Evolutionary conservation across 1,140 invertebrate genomes (phyloP).

Genomic region (Heliconius melpomene): DNA sequence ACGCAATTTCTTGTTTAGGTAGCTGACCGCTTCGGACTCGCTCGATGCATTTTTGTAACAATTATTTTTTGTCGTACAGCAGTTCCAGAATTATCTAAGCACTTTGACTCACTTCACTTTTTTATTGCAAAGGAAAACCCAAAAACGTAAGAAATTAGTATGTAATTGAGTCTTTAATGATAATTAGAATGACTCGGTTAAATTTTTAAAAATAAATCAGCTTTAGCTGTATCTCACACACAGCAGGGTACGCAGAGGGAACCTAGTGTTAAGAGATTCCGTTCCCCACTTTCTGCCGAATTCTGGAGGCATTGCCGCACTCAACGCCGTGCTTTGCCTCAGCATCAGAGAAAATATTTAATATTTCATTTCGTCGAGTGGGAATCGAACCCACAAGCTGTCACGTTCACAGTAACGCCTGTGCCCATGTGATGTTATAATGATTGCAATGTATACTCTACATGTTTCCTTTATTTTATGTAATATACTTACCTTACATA

Average conservation of each 20-base stretch:
- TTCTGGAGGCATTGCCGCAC: too few relatives aligned
- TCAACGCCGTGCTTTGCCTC: too few relatives aligned
- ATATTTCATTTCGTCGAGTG: too few relatives aligned
- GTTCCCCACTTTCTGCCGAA: too few relatives aligned
- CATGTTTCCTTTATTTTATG: constrained; percentile 9
- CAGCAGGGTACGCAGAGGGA: too few relatives aligned
- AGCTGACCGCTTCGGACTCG: constrained; percentile 24
- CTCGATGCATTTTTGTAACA: constrained; percentile 21
- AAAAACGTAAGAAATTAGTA: not conserved
- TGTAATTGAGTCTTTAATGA: not conserved
- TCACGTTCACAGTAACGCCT: too few relatives aligned
- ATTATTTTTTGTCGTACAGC: constrained; percentile 21
- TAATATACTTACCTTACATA: constrained; percentile 17
- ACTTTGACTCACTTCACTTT: constrained; percentile 27
- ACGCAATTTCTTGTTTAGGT: constrained; percentile 30
- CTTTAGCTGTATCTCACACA: too few relatives aligned
- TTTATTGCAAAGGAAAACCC: constrained; percentile 23
- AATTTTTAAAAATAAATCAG: not conserved
- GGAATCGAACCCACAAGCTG: too few relatives aligned
- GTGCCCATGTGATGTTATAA: not conserved
- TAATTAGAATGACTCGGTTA: not conserved
- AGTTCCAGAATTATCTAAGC: constrained; percentile 33
- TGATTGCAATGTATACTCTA: not conserved
- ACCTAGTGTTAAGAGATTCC: too few relatives aligned
- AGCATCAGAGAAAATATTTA: too few relatives aligned